Evolutionary conservation across 2,113 vertebrate species (phyloP), one percentile per base, ranked within the genome.

Genomic region (Pluvialis apricaria): DNA sequence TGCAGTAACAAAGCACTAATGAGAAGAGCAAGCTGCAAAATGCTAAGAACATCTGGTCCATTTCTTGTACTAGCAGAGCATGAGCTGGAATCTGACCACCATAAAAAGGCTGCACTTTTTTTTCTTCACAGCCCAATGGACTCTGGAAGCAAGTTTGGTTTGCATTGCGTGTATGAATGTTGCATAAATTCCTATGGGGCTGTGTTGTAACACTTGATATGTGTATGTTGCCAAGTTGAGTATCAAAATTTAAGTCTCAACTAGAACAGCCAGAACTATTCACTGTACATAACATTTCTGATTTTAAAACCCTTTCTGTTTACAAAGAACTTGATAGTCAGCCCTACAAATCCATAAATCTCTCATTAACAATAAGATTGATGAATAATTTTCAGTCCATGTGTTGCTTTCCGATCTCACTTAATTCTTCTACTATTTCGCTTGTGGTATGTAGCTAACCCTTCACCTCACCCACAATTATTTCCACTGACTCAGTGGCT

Each of bases 1-100:
- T 91, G 66, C 60, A 92, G 36, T 49, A 92, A 89, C 68, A 94
- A 94, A 95, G 77, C 68, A 77, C 52, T 93, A 96, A 96, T 79
- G 57, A 96, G 81, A 85, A 92, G 34, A 75, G 52, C 40, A 93
- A 79, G 49, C 47, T 91, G 77, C 64, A 96, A 80, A 92, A 91
- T 55, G 55, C 52, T 71, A 47, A 45, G 66, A 87, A 95, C 91
- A 96, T 78, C 92, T 91, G 86, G 73, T 70, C 49, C 54, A 25
- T 61, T 72, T 91, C 65, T 86, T 92, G 54, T 57, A 40, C 51
- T 82, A 49, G 51, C 49, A 87, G 13, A 61, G 29, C 7, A 69
- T 3, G 25, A 87, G 20, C 34, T 91, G n/a, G 66, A 89, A 92
- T 61, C 57, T 73, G 40, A 92, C 62, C 36, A 66, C 44, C 38